phyloP scores from a whole-genome alignment of 2,888 invertebrate genomes.

The Caenorhabditis zanzibari region DNA sequence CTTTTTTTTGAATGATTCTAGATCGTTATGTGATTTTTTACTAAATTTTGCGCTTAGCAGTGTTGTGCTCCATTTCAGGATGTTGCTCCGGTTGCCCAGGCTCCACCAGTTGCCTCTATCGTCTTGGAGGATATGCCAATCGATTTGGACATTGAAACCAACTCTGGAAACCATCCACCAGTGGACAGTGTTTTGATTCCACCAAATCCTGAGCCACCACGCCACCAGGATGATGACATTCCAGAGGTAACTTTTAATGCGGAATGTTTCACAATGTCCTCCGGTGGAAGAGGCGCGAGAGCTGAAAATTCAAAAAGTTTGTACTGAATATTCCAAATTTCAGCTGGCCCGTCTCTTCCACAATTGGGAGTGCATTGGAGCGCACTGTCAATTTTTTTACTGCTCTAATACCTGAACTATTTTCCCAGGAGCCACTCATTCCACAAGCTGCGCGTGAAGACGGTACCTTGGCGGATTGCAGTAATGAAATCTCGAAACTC shows the following conservation, averaged over 20 bases:
- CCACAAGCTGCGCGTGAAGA: constrained; percentile 52
- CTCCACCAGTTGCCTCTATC: neutral
- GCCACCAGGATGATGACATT: neutral
- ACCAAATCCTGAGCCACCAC: constrained; percentile 64
- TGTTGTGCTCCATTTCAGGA: constrained; percentile 31
- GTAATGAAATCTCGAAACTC: constrained; percentile 47
- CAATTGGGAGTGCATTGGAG: too few species aligned
- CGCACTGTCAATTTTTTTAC: too few species aligned
- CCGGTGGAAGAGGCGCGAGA: too few species aligned
- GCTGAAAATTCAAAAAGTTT: too few species aligned
- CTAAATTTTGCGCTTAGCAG: constrained; percentile 38
- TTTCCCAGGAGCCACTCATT: constrained; percentile 55
- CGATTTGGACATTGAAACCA: constrained; percentile 12
- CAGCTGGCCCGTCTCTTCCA: too few species aligned
- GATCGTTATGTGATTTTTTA: constrained; percentile 27
- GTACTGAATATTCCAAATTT: too few species aligned
- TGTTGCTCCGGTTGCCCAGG: neutral
- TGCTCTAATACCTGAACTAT: too few species aligned
- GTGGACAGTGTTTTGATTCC: constrained; percentile 57
- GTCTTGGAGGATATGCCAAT: constrained; percentile 43
- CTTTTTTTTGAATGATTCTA: neutral
- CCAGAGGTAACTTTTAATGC: constrained; percentile 1
- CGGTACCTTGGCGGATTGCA: constrained; percentile 57
- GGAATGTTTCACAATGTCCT: too few species aligned
- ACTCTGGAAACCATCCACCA: neutral